Base-by-base conservation (phyloP, 2,888 invertebrate genomes). In the Leistus spinibarbis region DNA sequence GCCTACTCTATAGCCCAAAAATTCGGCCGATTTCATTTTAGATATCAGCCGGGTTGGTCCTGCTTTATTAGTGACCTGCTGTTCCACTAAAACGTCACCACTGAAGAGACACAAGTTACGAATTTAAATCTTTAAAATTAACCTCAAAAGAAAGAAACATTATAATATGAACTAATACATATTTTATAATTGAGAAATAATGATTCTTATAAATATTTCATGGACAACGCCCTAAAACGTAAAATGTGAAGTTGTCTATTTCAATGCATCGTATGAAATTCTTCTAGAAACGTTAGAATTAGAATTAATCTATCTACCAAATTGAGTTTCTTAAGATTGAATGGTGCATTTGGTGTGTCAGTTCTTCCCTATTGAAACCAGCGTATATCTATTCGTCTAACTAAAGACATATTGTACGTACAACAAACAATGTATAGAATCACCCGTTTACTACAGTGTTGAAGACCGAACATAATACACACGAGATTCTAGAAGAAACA, bases 351-450 rank as follows among this genome's bases (percentile, higher is more conserved):
- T 40, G 4, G 40, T 7, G 7, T 40, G 40, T 40, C 40, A 40
- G 40, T 13, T 40, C 40, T 40, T 40, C n/a, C n/a, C 40, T 40
- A 40, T 40, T 10, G 10, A 40, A 40, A 40, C 3, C 13, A 40
- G 40, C 40, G 10, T 24, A 68, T 68, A 40, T 40, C 40, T 40
- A 40, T 40, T 40, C 40, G 1, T 40, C 10, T 40, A 40, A 24
- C 40, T 54, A 17, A 71, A 71, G 71, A 71, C 71, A 71, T 71
- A 63, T 71, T 71, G 53, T 71, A 71, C 63, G 53, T 71, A 71
- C 63, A 71, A 71, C 71, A 71, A 54, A 64, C 63, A 71, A 64
- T 64, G 64, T 13, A 40, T 54, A 71, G 71, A 64, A 60, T 60
- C 60, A 60, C 60, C 60, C 60, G 60, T 60, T 60, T 60, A 60